Conservation (phyloP, 2,113 vertebrate species). For the Nannobrachium achirus region DNA sequence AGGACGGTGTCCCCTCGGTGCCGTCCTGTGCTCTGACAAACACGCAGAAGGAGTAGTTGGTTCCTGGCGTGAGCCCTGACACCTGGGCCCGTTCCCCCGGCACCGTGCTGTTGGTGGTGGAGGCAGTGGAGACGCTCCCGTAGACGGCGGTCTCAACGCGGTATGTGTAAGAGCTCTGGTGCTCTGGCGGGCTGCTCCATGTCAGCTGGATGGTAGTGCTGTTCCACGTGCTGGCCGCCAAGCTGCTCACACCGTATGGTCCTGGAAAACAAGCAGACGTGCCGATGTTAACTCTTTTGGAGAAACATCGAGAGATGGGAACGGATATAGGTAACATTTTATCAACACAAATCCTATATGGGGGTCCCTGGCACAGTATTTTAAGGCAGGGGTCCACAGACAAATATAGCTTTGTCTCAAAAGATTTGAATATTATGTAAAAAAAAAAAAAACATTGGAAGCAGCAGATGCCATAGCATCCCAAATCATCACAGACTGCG, state of each 20-base stretch:
- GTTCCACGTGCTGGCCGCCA: constrained; percentile 27
- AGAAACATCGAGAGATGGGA: no score
- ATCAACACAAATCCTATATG: no score
- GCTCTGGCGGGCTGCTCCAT: constrained; percentile 39
- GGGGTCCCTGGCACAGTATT: no score
- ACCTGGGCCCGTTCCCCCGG: rapidly evolving
- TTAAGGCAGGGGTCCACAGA: no score
- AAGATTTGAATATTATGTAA: no score
- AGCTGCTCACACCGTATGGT: background rate
- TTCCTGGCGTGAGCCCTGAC: constrained; percentile 53
- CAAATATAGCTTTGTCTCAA: no score
- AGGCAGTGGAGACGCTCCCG: background rate
- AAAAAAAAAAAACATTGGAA: no score
- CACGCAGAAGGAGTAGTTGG: constrained; percentile 61
- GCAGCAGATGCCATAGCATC: no score
- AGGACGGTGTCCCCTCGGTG: constrained; percentile 17
- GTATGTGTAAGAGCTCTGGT: constrained; percentile 45
- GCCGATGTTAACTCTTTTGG: background rate
- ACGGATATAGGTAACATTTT: background rate
- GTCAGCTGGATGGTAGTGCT: constrained; percentile 47
- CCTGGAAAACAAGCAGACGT: constrained; percentile 40
- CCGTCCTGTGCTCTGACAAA: constrained; percentile 29
- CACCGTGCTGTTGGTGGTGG: background rate
- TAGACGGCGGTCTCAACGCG: constrained; percentile 37
- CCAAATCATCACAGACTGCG: no score